Base-by-base conservation (phyloP, 2,888 invertebrate genomes). In the Trachelus tabidus region DNA sequence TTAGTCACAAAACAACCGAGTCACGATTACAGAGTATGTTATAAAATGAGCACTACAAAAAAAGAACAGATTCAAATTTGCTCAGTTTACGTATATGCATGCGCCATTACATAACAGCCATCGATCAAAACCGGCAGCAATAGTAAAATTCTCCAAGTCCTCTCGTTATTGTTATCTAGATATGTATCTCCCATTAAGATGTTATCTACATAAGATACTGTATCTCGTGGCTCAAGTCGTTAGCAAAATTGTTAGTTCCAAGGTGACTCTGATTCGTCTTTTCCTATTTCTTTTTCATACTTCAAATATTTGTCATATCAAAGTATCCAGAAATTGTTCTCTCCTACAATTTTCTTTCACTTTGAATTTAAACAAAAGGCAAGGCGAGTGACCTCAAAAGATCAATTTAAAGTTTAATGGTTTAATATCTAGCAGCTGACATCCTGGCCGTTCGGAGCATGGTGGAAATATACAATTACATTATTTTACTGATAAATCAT, bases 391-490 rank as follows among this genome's bases (percentile, higher is more conserved):
- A 56, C 56, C 56, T 56, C 23, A 3, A 71, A 34, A 31, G 71
- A 31, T 71, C 31, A 71, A 71, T 71, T 71, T 71, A 71, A 71
- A 71, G 9, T 71, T 71, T 71, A 23, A 71, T 12, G 31, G 12
- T 3, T n/a, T 34, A 71, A 71, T 71, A 6, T 31, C 12, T 2
- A 34, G 33, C 71, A 34, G 33, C 69, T 69, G 33, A 33, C 71
- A 71, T 71, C 69, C 69, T 69, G 31, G 11, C 33, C 69, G 30
- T 30, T 69, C 69, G 71, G 71, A 71, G 71, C 71, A 71, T 71
- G 71, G 71, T 71, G 71, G 71, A 71, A 71, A 71, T 33, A 31
- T 71, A 71, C 71, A 71, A 71, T 71, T 34, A 71, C 3, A 71
- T 71, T 71, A 71, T 71, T 71, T 71, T 12, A 71, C 30, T 71